Conservation (phyloP, 2,888 invertebrate species). For the Aphrophora alni region DNA sequence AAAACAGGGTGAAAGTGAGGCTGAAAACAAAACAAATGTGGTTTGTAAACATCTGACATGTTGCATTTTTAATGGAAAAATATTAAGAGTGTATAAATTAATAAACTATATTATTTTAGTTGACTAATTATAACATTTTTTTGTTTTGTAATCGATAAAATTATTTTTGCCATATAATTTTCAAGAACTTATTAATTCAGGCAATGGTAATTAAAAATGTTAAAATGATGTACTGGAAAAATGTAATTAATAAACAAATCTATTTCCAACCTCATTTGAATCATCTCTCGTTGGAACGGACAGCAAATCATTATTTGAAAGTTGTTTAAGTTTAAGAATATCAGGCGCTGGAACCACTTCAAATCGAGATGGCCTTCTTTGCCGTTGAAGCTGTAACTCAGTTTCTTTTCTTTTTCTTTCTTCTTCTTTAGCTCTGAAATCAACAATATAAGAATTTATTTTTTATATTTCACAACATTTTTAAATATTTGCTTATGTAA, state of each 20-base stretch:
- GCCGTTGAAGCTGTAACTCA: conserved; percentile 62
- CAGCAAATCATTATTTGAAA: conserved; percentile 40
- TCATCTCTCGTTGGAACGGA: not conserved
- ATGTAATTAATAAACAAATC: no score
- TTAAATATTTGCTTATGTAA: not conserved
- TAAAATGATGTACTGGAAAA: no score
- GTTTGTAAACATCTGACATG: not conserved
- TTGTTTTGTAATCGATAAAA: no score
- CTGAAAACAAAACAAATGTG: conserved; percentile 33
- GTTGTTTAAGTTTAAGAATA: conserved; percentile 66
- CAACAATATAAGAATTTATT: not conserved
- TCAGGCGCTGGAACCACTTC: conserved; percentile 85
- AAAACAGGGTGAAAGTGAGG: conserved; percentile 55
- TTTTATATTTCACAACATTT: not conserved
- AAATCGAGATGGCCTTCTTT: conserved; percentile 74
- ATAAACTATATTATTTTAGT: no score
- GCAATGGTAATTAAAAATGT: no score
- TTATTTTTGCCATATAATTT: no score
- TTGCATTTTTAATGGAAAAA: not conserved
- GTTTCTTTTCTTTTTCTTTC: conserved; percentile 59
- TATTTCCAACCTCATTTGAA: not conserved
- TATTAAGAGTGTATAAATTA: not conserved
- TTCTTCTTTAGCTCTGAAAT: conserved; percentile 59
- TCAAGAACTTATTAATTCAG: no score
- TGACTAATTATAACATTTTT: no score